phyloP scores from a whole-genome alignment of 2,888 invertebrate species.

The Plagodis dolabraria region DNA sequence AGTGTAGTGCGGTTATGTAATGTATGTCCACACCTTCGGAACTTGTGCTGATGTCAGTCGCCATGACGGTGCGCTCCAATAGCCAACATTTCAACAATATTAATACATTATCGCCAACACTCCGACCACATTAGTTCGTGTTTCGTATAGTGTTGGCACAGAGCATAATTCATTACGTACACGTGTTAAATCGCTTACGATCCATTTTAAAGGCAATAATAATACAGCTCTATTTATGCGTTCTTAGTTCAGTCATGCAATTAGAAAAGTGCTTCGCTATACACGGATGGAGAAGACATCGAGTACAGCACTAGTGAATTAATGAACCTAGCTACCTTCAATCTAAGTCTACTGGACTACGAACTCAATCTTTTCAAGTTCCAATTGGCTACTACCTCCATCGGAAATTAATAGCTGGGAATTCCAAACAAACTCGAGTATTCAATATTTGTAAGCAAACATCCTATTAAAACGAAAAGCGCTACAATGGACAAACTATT shows the following conservation, averaged over 20 bases:
- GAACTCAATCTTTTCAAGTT: conserved; percentile 12
- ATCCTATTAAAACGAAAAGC: conserved; percentile 22
- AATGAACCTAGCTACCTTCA: conserved; percentile 32
- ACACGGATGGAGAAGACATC: conserved; percentile 46
- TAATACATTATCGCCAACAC: conserved; percentile 51
- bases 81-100: conserved; percentile 43
- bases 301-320: conserved; percentile 43
- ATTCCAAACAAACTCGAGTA: conserved; percentile 19
- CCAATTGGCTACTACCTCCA: conserved; percentile 9
- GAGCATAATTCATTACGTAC: conserved; percentile 37
- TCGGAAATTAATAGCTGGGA: conserved; percentile 1
- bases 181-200: conserved; percentile 40
- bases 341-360: conserved; percentile 23
- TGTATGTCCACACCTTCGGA: conserved; percentile 55
- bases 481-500: conserved; percentile 26
- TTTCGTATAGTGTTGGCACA: conserved; percentile 36
- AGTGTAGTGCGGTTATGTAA: conserved; percentile 58
- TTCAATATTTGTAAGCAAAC: conserved; percentile 23
- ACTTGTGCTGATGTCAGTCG: conserved; percentile 55
- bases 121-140: conserved; percentile 35
- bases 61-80: conserved; percentile 48
- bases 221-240: conserved; percentile 34
- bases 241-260: conserved; percentile 40
- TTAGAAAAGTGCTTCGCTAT: conserved; percentile 39
- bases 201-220: conserved; percentile 28